Evolutionary conservation across 1,140 invertebrate genomes (phyloP).

Genomic region (Drosophila lacertosa): DNA sequence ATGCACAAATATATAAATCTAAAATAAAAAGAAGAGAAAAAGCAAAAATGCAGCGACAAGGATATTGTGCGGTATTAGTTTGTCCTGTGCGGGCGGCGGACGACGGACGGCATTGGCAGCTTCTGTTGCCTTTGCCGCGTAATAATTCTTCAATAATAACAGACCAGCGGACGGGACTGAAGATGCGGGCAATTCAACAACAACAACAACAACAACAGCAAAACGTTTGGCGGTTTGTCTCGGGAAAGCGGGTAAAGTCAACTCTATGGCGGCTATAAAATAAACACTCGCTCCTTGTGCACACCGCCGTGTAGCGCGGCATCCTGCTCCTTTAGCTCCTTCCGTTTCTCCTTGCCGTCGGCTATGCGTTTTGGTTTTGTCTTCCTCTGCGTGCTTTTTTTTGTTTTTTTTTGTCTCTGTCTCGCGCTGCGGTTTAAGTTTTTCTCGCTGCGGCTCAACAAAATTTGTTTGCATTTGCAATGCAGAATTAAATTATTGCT

Average conservation of each 20-base stretch:
- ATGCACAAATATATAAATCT: constrained; percentile 62
- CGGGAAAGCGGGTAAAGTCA: constrained; percentile 49
- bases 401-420: no score
- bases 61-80: constrained; percentile 64
- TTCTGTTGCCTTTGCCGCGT: constrained; percentile 58
- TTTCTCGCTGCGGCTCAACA: constrained; percentile 71
- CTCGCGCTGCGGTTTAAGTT: constrained; percentile 70
- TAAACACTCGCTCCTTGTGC: constrained; percentile 76
- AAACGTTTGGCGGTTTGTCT: constrained; percentile 66
- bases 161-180: constrained; percentile 11
- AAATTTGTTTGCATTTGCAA: constrained; percentile 82
- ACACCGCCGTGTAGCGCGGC: constrained; percentile 44
- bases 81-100: constrained; percentile 12
- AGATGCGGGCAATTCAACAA: constrained; percentile 2
- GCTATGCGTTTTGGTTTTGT: constrained; percentile 39
- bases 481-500: constrained; percentile 81
- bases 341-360: background rate
- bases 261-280: constrained; percentile 77
- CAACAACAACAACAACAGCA: constrained; percentile 46
- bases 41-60: constrained; percentile 42
- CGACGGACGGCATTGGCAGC: constrained; percentile 56
- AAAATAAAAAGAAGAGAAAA: constrained; percentile 54
- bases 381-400: constrained; percentile 26
- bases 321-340: constrained; percentile 32
- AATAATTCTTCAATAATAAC: constrained; percentile 81